Percentiles rank a stretch among this genome's conserved stretches.
phyloP scores from a whole-genome alignment of 2,113 vertebrate species.

The Triplophysa tibetana region DNA sequence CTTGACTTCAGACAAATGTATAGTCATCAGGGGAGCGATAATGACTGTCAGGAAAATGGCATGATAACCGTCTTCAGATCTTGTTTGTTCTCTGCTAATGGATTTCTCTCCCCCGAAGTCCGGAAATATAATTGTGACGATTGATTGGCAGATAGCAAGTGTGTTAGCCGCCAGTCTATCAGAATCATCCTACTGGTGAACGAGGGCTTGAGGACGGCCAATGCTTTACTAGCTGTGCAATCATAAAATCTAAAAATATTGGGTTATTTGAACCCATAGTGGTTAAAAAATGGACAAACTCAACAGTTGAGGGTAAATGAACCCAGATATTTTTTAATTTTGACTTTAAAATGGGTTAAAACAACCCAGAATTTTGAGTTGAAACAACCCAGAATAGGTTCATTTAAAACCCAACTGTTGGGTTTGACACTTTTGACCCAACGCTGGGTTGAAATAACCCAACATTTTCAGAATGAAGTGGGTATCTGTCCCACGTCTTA shows the following conservation, averaged over 20 bases:
- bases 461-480: too few relatives aligned
- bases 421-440: too few relatives aligned
- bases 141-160: conserved; percentile 75
- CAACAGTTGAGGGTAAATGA: too few relatives aligned
- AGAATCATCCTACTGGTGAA: conserved; percentile 67
- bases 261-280: too few relatives aligned
- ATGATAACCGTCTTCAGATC: conserved; percentile 71
- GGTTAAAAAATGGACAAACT: too few relatives aligned
- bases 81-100: conserved; percentile 76
- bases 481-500: conserved; percentile 46
- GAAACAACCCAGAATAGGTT: too few relatives aligned
- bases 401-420: too few relatives aligned
- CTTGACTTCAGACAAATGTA: conserved; percentile 69
- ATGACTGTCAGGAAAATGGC: conserved; percentile 73
- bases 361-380: too few relatives aligned
- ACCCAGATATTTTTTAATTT: too few relatives aligned
- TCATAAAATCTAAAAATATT: conserved; percentile 26
- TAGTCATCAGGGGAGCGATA: conserved; percentile 74
- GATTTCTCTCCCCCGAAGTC: conserved; percentile 72
- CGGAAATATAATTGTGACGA: conserved; percentile 72
- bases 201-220: conserved; percentile 69
- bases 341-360: too few relatives aligned
- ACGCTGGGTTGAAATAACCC: too few relatives aligned
- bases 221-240: conserved; percentile 71
- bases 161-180: conserved; percentile 73